Evolutionary conservation across 2,113 vertebrate genomes (phyloP).

Genomic region (Atherinomorus stipes): DNA sequence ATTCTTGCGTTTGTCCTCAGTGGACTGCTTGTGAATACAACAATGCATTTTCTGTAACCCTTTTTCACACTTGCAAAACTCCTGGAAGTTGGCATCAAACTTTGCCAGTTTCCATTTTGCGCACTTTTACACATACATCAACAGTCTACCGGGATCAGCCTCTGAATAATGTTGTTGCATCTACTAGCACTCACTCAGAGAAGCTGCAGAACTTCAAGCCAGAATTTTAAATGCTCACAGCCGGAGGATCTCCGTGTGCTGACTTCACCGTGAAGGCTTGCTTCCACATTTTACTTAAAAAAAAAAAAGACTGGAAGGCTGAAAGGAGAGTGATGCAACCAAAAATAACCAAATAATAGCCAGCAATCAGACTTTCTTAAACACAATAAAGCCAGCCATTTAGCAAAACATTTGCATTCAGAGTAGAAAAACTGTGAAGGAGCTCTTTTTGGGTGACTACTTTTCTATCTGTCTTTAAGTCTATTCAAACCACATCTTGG

Average conservation of each 20-base stretch:
- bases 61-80: conserved; percentile 54
- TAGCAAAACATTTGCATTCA: neutral
- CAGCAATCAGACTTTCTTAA: neutral
- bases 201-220: conserved; percentile 24
- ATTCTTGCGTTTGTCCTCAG: conserved; percentile 4
- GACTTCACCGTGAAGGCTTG: neutral
- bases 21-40: conserved; percentile 24
- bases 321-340: conserved; percentile 12
- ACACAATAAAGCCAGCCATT: conserved; percentile 3
- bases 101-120: neutral
- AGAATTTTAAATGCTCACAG: conserved; percentile 4
- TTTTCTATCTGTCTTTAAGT: neutral
- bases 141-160: conserved; percentile 32
- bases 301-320: conserved; percentile 4
- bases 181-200: conserved; percentile 42
- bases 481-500: conserved; percentile 7
- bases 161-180: conserved; percentile 55
- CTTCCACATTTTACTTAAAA: conserved; percentile 14
- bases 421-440: neutral
- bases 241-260: neutral
- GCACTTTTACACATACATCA: conserved; percentile 20
- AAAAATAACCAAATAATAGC: neutral
- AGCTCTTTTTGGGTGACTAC: conserved; percentile 11
- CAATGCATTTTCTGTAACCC: conserved; percentile 51
- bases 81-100: conserved; percentile 53